Evolutionary conservation across 2,113 vertebrate genomes (phyloP).

Genomic region (Vulpes vulpes): DNA sequence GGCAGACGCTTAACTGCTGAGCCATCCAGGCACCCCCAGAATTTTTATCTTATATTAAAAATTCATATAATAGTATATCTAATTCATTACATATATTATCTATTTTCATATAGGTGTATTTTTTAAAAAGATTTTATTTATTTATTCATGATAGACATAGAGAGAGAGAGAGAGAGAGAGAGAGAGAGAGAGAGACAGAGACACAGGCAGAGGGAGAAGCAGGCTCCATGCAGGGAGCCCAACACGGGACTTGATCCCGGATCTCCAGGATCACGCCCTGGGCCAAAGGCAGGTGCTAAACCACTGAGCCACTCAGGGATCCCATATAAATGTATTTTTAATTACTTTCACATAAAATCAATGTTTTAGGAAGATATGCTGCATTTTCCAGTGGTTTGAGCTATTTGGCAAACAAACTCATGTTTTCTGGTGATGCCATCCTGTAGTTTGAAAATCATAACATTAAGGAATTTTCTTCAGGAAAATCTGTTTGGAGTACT

Average conservation of each 20-base stretch:
- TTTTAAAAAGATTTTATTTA: neutral
- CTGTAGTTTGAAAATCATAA: conserved; percentile 29
- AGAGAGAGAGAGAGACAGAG: too few species aligned
- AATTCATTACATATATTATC: neutral
- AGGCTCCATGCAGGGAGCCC: too few species aligned
- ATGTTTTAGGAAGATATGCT: neutral
- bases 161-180: too few species aligned
- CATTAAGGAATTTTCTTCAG: neutral
- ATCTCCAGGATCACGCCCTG: too few species aligned
- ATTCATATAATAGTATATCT: neutral
- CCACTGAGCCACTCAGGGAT: too few species aligned
- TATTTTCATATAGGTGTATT: neutral
- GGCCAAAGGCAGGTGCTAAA: too few species aligned
- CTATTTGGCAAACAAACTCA: neutral
- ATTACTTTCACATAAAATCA: neutral
- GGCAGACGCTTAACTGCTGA: too few species aligned
- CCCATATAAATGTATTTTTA: neutral
- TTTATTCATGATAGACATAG: too few species aligned
- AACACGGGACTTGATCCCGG: too few species aligned
- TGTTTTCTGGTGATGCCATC: neutral
- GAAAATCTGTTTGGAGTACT: neutral
- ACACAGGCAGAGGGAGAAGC: too few species aligned
- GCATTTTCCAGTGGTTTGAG: neutral
- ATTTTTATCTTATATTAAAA: conserved; percentile 16
- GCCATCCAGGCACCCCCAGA: neutral